Percentiles rank a stretch among this genome's conserved stretches.
phyloP scores from a whole-genome alignment of 2,797 vertebrate genomes.

The Avahi laniger region DNA sequence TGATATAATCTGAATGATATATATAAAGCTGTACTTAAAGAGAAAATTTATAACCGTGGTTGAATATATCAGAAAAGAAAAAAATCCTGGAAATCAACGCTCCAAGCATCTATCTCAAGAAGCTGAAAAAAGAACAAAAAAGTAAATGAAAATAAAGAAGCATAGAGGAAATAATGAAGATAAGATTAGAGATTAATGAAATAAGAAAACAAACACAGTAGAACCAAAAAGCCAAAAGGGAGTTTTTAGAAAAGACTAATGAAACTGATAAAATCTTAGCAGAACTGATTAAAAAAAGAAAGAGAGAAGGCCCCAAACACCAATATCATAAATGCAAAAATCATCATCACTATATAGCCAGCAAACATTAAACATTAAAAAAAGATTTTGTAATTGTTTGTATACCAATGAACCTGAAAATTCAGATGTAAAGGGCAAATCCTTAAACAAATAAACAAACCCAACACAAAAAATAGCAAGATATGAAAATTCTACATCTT shows the following conservation, averaged over 20 bases:
- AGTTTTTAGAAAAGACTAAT: background rate
- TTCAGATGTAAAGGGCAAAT: background rate
- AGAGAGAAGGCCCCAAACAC: background rate
- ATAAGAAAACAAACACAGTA: background rate
- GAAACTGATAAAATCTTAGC: background rate
- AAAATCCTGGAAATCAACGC: background rate
- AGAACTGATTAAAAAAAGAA: background rate
- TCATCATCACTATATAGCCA: background rate
- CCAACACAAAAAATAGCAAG: background rate
- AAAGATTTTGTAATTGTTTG: background rate
- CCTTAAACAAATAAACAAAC: background rate
- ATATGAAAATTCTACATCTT: background rate
- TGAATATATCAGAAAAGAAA: background rate
- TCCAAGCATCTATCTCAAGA: background rate
- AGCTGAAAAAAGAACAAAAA: background rate
- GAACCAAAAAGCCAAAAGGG: background rate
- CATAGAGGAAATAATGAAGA: background rate
- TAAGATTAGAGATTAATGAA: background rate
- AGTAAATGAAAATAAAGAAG: background rate
- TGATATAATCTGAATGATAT: background rate
- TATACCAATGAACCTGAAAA: background rate
- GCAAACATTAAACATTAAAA: background rate
- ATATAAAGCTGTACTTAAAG: background rate
- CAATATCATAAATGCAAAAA: background rate
- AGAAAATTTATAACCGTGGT: background rate